Evolutionary conservation across 92 coral and sea anemone species (phyloP).

Genomic region (Diadumene lineata): DNA sequence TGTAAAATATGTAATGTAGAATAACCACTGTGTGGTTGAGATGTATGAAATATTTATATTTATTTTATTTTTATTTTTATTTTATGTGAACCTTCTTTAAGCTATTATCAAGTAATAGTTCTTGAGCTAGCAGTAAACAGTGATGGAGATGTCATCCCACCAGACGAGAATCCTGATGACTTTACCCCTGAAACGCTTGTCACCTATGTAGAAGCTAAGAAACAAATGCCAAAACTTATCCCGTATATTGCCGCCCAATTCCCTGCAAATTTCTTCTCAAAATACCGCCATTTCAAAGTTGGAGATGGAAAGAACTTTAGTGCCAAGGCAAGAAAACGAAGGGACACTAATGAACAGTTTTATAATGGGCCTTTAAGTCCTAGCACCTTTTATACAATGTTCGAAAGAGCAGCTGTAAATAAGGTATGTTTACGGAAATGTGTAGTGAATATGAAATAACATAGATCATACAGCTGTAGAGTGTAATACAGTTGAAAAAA

Average conservation of each 20-base stretch:
- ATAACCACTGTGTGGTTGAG: too few species aligned
- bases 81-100: too few species aligned
- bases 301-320: slow-evolving; percentile 46
- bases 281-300: slow-evolving; percentile 46
- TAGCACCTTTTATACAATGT: slow-evolving; percentile 64
- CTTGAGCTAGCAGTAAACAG: slow-evolving; percentile 49
- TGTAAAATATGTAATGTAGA: too few species aligned
- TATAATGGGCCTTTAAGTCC: slow-evolving; percentile 76
- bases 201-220: slow-evolving; percentile 60
- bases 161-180: slow-evolving; percentile 34
- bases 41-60: too few species aligned
- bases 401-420: slow-evolving; percentile 70
- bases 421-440: slow-evolving; percentile 57
- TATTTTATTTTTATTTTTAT: too few species aligned
- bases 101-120: slow-evolving; percentile 68
- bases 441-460: neutral
- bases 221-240: slow-evolving; percentile 32
- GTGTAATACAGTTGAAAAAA: too few species aligned
- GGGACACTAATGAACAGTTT: slow-evolving; percentile 27
- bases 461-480: neutral
- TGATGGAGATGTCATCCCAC: slow-evolving; percentile 33
- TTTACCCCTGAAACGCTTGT: slow-evolving; percentile 41
- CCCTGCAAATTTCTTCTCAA: slow-evolving; percentile 43
- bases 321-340: slow-evolving; percentile 27
- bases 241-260: slow-evolving; percentile 82